phyloP scores from a whole-genome alignment of 92 coral and sea anemone genomes.

The Umimayanthus kanabou region DNA sequence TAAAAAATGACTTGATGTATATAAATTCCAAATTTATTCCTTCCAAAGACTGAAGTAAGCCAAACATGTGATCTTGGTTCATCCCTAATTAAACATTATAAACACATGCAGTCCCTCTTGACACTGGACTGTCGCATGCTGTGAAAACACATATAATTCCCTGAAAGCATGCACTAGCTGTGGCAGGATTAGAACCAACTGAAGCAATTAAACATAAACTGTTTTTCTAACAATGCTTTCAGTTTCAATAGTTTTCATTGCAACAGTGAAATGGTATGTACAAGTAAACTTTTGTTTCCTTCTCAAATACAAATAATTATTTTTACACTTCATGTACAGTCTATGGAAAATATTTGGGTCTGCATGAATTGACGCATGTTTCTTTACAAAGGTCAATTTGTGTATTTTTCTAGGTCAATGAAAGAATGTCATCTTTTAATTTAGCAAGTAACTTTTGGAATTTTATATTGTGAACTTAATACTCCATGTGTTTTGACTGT shows the following conservation, averaged over 20 bases:
- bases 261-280: too few relatives aligned
- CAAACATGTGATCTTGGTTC: neutral
- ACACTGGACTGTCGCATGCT: too few relatives aligned
- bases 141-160: neutral
- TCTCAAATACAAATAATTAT: neutral
- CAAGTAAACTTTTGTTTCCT: too few relatives aligned
- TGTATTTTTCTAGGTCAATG: conserved; percentile 6
- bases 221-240: too few relatives aligned
- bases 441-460: conserved; percentile 9
- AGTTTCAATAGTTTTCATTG: too few relatives aligned
- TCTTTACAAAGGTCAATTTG: conserved; percentile 22
- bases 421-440: conserved; percentile 11
- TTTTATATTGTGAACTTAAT: neutral
- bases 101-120: too few relatives aligned
- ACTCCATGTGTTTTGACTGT: neutral
- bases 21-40: neutral
- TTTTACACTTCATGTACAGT: neutral
- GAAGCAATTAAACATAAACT: too few relatives aligned
- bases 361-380: conserved; percentile 27
- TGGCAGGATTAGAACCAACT: too few relatives aligned
- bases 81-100: neutral
- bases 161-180: too few relatives aligned
- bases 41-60: neutral
- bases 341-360: neutral
- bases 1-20: too few relatives aligned